Evolutionary conservation across 2,113 vertebrate genomes (phyloP).

Genomic region (Gulo gulo): DNA sequence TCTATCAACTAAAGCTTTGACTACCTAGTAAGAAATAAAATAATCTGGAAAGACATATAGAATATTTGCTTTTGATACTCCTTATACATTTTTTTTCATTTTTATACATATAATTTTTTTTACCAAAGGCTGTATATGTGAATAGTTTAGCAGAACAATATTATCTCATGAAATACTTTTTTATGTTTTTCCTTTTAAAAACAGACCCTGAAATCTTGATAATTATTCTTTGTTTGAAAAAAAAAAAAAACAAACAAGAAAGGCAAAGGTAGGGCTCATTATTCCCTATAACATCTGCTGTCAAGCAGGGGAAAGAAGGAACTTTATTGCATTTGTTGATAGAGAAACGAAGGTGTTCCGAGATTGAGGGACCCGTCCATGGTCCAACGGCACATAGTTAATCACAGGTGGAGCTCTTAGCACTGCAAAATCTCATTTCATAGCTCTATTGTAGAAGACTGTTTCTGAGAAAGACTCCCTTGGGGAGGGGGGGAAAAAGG

Average conservation of each 20-base stretch:
- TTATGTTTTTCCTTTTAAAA: not conserved
- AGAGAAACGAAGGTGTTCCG: conserved; percentile 1
- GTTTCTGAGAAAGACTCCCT: not conserved
- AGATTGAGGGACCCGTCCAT: not conserved
- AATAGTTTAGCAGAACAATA: not conserved
- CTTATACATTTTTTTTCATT: not conserved
- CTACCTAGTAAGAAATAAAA: not conserved
- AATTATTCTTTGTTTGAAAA: not conserved
- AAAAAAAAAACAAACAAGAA: not conserved
- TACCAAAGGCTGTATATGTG: not conserved
- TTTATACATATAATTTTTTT: not conserved
- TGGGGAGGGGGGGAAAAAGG: not conserved
- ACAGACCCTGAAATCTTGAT: not conserved
- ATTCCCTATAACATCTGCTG: not conserved
- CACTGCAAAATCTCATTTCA: not conserved
- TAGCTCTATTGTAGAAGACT: not conserved
- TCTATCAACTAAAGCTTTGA: conserved; percentile 14
- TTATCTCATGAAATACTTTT: not conserved
- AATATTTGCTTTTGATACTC: not conserved
- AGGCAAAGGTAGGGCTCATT: not conserved
- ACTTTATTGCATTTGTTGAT: not conserved
- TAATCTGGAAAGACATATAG: not conserved
- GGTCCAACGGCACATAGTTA: not conserved
- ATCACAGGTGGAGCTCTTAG: not conserved
- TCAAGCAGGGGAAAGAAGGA: not conserved